A percentile compares a stretch with the other conserved stretches of the same genome.
These are phyloP conservation scores for Macrotis lagotis DNA, from an alignment of 2,113 vertebrate genomes.

Conservation along the genomic window DNA sequence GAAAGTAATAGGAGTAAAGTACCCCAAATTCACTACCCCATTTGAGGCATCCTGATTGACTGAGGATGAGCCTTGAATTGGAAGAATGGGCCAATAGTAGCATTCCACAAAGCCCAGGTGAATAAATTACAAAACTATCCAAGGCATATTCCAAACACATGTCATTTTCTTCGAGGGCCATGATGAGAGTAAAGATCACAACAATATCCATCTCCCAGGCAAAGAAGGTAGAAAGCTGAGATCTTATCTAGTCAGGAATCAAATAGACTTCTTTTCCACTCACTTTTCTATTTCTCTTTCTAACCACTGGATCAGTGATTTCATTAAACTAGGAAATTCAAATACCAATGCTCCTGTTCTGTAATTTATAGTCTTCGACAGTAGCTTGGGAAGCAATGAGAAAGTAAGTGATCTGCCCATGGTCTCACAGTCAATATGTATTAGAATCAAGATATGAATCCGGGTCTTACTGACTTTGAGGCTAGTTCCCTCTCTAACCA, in stretches of 20 bases:
- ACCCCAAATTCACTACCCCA: not conserved
- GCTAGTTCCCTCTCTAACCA: not conserved
- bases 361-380: not conserved
- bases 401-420: not conserved
- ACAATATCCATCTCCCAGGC: not conserved
- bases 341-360: not conserved
- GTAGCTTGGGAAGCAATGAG: not conserved
- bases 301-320: not conserved
- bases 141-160: not conserved
- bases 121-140: not conserved
- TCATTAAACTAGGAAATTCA: not conserved
- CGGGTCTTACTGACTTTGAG: not conserved
- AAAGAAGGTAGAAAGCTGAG: not conserved
- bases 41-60: not conserved
- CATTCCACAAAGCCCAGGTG: not conserved
- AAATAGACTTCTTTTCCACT: not conserved
- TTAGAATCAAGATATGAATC: not conserved
- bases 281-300: not conserved
- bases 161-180: not conserved
- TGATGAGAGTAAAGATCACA: not conserved
- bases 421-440: not conserved
- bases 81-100: not conserved
- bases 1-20: not conserved
- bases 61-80: not conserved
- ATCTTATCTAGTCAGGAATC: not conserved